Base-by-base conservation (phyloP, 2,888 invertebrate genomes). In the Cephus spinipes region DNA sequence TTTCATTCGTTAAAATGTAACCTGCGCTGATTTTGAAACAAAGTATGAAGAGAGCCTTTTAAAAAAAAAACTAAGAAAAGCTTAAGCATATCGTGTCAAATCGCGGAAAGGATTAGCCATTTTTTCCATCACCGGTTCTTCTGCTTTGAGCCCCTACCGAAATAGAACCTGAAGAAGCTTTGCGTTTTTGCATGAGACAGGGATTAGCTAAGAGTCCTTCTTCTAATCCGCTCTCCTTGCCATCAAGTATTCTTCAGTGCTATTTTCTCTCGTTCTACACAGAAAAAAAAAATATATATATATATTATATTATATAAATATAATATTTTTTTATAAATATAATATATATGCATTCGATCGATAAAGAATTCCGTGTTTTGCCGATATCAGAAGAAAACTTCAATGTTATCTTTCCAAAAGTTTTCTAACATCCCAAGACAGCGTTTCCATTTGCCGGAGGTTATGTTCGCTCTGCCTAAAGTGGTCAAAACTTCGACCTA, bases 31-130 rank as follows among this genome's bases (percentile, higher is more conserved):
- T 23, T 6, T 23, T 55, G 9, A 9, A 55, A 55, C 0, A 23
- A 55, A 23, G 23, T 55, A 55, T 55, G 2, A 23, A 9, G 15
- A 55, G 2, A 40, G 40, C 4, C 40, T 6, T 35, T 12, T 15
- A 6, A 55, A 78, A 32, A 32, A 32, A 69, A 75, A 78, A 73
- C 77, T 69, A 80, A 76, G 69, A 76, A 76, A 76, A 78, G 75
- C 74, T 73, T 74, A 76, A 76, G 76, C 76, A 69, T 80, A 69
- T 76, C 76, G n/a, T n/a, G 31, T 74, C 23, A 55, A 23, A 23
- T 55, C 23, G 9, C 23, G 9, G 23, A 55, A 55, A 55, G 55
- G 23, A 55, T 55, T 23, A 55, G 23, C 23, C 23, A 55, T 55
- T 55, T 55, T 55, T 55, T 55, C 9, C 55, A 55, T 55, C 55